These are phyloP conservation scores for Philopedon plagiatum DNA, from an alignment of 2,888 invertebrate genomes.

Conservation along the genomic window DNA sequence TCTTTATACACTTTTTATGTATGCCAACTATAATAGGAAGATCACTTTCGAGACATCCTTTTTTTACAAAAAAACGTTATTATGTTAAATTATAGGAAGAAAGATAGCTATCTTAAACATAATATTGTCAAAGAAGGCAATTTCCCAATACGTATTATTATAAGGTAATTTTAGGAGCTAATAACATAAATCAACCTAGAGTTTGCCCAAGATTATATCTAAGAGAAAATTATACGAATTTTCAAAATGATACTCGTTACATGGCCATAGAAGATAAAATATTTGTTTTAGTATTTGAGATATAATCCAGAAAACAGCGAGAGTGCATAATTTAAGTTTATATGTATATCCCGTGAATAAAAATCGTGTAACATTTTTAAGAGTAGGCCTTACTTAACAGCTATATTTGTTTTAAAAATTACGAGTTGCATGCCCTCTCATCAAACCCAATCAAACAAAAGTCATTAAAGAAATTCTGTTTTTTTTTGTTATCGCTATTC, in stretches of 20 bases:
- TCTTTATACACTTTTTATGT: no score
- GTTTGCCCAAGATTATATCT: conserved; percentile 15
- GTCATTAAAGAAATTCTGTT: no score
- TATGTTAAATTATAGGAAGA: neutral
- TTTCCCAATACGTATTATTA: conserved; percentile 7
- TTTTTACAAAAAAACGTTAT: neutral
- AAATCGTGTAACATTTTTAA: neutral
- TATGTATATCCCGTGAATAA: neutral
- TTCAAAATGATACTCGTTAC: conserved; percentile 19
- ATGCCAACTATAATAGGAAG: no score
- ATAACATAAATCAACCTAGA: conserved; percentile 6
- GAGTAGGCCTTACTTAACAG: no score
- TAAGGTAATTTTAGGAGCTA: conserved; percentile 8
- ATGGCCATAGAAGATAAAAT: conserved; percentile 10
- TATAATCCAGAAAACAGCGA: neutral
- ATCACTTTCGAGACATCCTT: no score
- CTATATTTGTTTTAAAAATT: no score
- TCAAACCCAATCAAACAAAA: no score
- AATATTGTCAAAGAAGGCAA: conserved; percentile 6
- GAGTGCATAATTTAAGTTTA: neutral
- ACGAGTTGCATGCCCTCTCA: no score
- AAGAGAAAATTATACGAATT: conserved; percentile 13
- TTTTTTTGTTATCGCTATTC: no score
- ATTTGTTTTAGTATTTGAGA: conserved; percentile 1
- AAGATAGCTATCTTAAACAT: neutral